A percentile compares a stretch with the other conserved stretches of the same genome.
Conservation (phyloP, 2,888 invertebrate species). For the Chymomyza fuscimana region DNA sequence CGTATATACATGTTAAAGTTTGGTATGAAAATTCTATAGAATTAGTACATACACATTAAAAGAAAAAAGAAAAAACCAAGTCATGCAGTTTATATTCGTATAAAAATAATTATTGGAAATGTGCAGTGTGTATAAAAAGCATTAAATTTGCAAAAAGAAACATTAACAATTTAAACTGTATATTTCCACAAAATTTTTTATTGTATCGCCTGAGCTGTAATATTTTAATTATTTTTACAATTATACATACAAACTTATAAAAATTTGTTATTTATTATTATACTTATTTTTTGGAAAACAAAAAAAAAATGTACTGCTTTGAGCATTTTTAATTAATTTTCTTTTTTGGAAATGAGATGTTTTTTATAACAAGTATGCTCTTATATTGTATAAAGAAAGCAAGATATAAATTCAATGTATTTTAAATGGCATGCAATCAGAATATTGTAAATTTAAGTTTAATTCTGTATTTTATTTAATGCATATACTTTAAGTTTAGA, state of each 20-base stretch:
- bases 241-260: slow-evolving; percentile 8
- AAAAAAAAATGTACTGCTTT: slow-evolving; percentile 62
- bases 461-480: slow-evolving; percentile 21
- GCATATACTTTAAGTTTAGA: slow-evolving; percentile 5
- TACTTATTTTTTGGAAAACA: slow-evolving; percentile 46
- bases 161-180: slow-evolving; percentile 13
- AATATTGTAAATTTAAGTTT: slow-evolving; percentile 3
- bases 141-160: background rate
- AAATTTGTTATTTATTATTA: slow-evolving; percentile 72
- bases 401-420: background rate
- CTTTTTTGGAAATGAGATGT: background rate
- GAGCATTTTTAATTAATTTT: slow-evolving; percentile 49
- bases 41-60: background rate
- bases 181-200: slow-evolving; percentile 10
- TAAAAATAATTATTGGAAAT: slow-evolving; percentile 7
- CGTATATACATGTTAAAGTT: background rate
- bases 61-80: slow-evolving; percentile 8
- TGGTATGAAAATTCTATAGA: slow-evolving; percentile 1
- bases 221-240: slow-evolving; percentile 13
- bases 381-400: background rate
- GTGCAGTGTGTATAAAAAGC: background rate
- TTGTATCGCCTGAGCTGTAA: slow-evolving; percentile 7
- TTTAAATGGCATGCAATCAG: background rate
- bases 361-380: slow-evolving; percentile 11
- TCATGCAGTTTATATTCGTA: slow-evolving; percentile 4